Evolutionary conservation across 1,140 invertebrate species (phyloP).

Genomic region (Tetramorium parvispinum): DNA sequence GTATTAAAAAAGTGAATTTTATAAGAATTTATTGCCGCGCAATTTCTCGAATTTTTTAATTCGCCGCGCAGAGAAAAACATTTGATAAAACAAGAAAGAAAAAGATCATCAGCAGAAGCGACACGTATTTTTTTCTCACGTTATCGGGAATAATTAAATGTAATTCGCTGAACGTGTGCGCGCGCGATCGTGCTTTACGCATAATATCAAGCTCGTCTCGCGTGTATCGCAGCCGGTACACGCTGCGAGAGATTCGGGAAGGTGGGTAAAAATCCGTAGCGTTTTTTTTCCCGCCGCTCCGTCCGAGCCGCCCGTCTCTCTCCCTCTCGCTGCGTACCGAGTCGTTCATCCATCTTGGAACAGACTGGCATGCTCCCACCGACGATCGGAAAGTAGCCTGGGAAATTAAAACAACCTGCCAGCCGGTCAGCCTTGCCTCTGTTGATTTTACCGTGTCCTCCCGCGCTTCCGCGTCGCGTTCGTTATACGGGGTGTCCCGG

Average conservation of each 20-base stretch:
- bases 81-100: background rate
- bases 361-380: constrained; percentile 64
- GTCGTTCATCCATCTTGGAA: constrained; percentile 74
- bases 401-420: constrained; percentile 82
- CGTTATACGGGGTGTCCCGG: constrained; percentile 28
- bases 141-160: background rate
- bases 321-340: constrained; percentile 44
- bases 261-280: constrained; percentile 2
- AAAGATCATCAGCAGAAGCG: background rate
- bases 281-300: background rate
- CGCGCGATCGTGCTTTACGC: background rate
- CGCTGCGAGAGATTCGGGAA: background rate
- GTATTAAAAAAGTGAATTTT: background rate
- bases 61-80: background rate
- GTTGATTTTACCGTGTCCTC: constrained; percentile 79
- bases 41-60: background rate
- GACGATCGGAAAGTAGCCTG: constrained; percentile 76
- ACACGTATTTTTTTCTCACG: too few relatives aligned
- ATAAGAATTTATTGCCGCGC: background rate
- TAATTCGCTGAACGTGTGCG: background rate
- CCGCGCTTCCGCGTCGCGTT: constrained; percentile 62
- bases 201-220: constrained; percentile 1
- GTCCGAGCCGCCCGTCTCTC: background rate
- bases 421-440: constrained; percentile 78
- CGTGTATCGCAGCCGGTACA: background rate